Percentiles rank a stretch among this genome's conserved stretches.
Conservation (phyloP, 2,797 vertebrate species). For the Poecilia wingei region DNA sequence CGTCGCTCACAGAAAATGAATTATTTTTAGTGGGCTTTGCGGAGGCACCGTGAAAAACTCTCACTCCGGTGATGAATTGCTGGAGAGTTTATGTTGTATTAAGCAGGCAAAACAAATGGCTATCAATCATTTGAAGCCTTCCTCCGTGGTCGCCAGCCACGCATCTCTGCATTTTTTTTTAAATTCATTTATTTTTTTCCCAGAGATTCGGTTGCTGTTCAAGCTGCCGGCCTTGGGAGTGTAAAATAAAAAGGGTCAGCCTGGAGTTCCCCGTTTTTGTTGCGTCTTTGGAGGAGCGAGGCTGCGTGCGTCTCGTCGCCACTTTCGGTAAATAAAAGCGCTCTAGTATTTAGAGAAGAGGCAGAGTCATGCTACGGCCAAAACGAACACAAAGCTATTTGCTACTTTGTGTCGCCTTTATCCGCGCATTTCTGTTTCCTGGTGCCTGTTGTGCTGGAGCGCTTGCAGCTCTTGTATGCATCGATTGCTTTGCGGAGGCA, state of each 20-base stretch:
- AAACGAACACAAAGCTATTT: constrained; percentile 4
- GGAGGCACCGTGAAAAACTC: constrained; percentile 74
- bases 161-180: constrained; percentile 14
- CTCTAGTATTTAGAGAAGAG: not conserved
- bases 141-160: constrained; percentile 69
- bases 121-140: constrained; percentile 81
- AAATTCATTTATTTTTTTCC: too few relatives aligned
- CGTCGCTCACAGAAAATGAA: constrained; percentile 78
- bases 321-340: constrained; percentile 4
- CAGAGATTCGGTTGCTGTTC: constrained; percentile 55
- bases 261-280: constrained; percentile 48
- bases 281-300: constrained; percentile 25
- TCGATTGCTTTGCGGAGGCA: constrained; percentile 9
- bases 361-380: not conserved
- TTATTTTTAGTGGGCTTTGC: constrained; percentile 78
- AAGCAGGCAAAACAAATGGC: constrained; percentile 85
- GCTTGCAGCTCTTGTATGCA: not conserved
- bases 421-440: not conserved
- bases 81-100: constrained; percentile 81
- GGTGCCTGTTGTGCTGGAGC: not conserved
- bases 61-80: constrained; percentile 79
- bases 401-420: not conserved
- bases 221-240: constrained; percentile 46
- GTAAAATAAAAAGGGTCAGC: constrained; percentile 51
- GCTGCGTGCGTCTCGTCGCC: not conserved